Evolutionary conservation across 2,888 invertebrate species (phyloP).

Genomic region (Antheraea assamensis): DNA sequence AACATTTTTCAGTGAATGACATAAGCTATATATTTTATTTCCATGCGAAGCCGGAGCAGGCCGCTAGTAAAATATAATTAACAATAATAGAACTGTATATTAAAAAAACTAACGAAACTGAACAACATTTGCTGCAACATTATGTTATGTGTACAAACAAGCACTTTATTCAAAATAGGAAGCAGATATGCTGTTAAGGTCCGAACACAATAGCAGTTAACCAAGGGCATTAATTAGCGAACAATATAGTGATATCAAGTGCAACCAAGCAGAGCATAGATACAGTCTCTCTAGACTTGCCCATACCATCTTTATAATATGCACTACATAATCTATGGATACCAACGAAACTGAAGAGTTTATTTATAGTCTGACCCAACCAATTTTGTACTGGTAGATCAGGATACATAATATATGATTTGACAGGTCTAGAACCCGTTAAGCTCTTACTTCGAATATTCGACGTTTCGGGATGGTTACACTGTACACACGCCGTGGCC

Average conservation of each 20-base stretch:
- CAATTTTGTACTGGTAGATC: too few relatives aligned
- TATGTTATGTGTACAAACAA: neutral
- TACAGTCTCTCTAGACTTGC: conserved; percentile 43
- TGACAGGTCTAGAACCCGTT: too few relatives aligned
- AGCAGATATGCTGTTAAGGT: conserved; percentile 2
- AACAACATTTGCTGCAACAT: neutral
- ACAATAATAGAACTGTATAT: neutral
- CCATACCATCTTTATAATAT: neutral
- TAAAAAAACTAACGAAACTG: neutral
- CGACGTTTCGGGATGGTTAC: too few relatives aligned
- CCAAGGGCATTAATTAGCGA: conserved; percentile 28
- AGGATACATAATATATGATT: too few relatives aligned
- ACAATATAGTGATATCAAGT: conserved; percentile 42
- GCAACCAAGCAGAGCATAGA: conserved; percentile 40
- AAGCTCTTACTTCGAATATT: too few relatives aligned
- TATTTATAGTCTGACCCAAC: neutral
- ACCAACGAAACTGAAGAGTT: neutral
- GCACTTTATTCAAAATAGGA: neutral
- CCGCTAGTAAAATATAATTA: neutral
- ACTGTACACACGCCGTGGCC: too few relatives aligned
- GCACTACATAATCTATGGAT: neutral
- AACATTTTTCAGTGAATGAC: too few relatives aligned
- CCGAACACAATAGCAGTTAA: conserved; percentile 13
- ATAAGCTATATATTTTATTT: too few relatives aligned
- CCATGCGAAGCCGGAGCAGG: too few relatives aligned